Conservation (phyloP, 2,888 invertebrate species). For the Oligia fasciuncula region DNA sequence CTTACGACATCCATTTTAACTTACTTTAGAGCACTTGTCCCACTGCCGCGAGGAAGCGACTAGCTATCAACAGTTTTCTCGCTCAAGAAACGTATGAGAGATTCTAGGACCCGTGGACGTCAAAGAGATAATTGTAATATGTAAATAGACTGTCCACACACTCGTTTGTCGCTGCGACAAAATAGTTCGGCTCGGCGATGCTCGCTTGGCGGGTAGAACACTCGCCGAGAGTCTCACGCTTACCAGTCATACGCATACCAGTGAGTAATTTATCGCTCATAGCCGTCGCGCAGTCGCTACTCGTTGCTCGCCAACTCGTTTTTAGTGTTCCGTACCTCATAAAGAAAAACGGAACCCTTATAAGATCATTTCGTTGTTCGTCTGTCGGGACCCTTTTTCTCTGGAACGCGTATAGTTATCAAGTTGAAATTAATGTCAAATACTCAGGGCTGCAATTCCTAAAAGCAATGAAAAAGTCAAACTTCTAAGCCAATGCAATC, state of each 20-base stretch:
- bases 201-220: neutral
- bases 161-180: too few species aligned
- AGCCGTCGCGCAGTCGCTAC: neutral
- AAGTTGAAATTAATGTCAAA: too few species aligned
- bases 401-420: too few species aligned
- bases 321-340: neutral
- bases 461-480: too few species aligned
- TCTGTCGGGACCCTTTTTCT: too few species aligned
- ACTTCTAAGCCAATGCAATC: too few species aligned
- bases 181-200: neutral
- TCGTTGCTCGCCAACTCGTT: neutral
- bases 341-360: too few species aligned
- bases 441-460: too few species aligned
- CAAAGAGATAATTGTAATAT: neutral
- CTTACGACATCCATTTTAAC: conserved; percentile 23
- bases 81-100: neutral
- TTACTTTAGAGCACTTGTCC: neutral
- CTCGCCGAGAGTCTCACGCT: neutral
- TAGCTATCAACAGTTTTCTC: neutral
- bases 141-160: too few species aligned
- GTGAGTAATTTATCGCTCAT: neutral
- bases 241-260: neutral
- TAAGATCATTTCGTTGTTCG: too few species aligned
- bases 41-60: neutral
- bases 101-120: neutral